Evolutionary conservation across 2,888 invertebrate species (phyloP), one percentile per base, ranked within the genome.

Genomic region (Zaprionus obscuricornis): DNA sequence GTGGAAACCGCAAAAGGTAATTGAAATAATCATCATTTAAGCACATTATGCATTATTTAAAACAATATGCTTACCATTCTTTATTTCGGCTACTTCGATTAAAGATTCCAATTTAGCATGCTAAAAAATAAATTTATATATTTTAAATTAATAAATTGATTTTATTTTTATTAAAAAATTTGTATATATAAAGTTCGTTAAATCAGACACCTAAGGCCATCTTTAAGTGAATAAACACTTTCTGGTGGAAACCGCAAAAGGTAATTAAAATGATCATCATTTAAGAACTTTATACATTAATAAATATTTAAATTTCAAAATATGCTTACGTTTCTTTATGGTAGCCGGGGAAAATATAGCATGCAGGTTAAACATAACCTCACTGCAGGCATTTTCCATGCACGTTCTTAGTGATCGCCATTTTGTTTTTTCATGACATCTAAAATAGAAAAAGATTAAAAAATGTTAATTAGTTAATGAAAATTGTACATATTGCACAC

Each of bases 211-310:
- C 87, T 88, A 78, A 78, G 74, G 39, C 90, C 90, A 88, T 89
- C 90, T 42, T 85, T 78, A 89, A 87, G 81, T 69, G 64, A 29
- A 54, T 40, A 43, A 66, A 52, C 76, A 75, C 81, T 86, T 88
- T 91, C 90, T 88, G 90, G 90, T 89, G 91, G 90, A 91, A 91
- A 91, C 91, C 91, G 89, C 90, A 91, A 91, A 91, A 90, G 90
- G 89, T 86, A 87, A 68, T 60, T 62, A 51, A 74, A 42, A 17
- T 47, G 66, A 56, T 89, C 90, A 89, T 90, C 90, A 90, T 81
- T 73, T 63, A 6, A 67, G 43, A 42, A 50, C 34, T 49, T 14
- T 4, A 3, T 43, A 27, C 8, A 7, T 18, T 18, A 8, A 7
- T 1, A 0, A 11, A 22, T 2, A 2, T n/a, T n/a, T n/a, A n/a